A percentile compares a stretch with the other conserved stretches of the same genome.
These are phyloP conservation scores for Pseudotriccus pelzelni DNA, from an alignment of 2,797 vertebrate species.

Conservation along the genomic window DNA sequence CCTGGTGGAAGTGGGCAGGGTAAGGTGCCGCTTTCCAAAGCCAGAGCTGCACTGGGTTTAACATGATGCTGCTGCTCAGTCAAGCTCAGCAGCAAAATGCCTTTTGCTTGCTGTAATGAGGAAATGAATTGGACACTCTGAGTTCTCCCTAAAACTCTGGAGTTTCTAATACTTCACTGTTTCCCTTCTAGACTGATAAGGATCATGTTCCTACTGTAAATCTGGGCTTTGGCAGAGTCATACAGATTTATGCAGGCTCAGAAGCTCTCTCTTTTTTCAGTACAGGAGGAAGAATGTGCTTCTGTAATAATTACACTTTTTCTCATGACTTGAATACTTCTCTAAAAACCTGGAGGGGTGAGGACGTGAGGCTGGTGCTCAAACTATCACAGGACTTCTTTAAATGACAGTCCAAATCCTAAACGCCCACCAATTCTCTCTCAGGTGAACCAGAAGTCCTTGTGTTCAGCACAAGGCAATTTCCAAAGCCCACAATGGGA, in stretches of 20 bases:
- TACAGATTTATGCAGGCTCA: neutral
- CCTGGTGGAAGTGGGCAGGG: constrained; percentile 97
- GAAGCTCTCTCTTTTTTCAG: neutral
- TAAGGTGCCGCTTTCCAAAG: constrained; percentile 70
- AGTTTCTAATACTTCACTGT: neutral
- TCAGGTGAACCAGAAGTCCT: neutral
- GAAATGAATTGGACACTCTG: neutral
- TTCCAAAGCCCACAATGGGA: neutral
- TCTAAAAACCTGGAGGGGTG: neutral
- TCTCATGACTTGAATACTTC: neutral
- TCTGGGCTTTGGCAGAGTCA: neutral
- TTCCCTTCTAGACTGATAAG: constrained; percentile 6
- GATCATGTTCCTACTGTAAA: neutral
- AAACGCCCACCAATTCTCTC: neutral
- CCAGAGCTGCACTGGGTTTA: neutral
- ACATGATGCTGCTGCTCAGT: neutral
- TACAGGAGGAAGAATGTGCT: neutral
- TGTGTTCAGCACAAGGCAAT: neutral
- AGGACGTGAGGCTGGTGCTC: neutral
- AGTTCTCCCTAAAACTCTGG: neutral
- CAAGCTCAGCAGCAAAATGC: neutral
- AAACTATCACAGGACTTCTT: constrained; percentile 19
- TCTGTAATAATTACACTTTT: constrained; percentile 3
- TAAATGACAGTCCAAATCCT: neutral
- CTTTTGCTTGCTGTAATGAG: neutral